These are phyloP conservation scores for Furnarius figulus DNA, from an alignment of 2,113 vertebrate species.

Conservation along the genomic window DNA sequence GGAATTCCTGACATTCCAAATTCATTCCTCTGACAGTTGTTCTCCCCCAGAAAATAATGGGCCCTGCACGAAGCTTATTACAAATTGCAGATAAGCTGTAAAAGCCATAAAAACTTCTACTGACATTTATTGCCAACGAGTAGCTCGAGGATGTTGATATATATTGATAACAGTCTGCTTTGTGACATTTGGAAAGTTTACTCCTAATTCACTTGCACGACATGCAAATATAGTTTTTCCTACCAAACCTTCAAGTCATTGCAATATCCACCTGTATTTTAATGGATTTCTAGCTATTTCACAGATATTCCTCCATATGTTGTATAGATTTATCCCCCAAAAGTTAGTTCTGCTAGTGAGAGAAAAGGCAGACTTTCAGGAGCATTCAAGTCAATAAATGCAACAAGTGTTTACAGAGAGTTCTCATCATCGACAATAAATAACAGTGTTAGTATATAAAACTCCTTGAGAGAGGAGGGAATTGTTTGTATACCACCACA, in stretches of 20 bases:
- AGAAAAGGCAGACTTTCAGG: neutral
- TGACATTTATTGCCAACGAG: conserved; percentile 74
- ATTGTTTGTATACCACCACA: neutral
- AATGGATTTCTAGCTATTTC: neutral
- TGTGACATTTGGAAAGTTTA: conserved; percentile 77
- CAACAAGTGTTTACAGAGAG: neutral
- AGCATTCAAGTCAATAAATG: neutral
- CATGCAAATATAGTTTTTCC: conserved; percentile 26
- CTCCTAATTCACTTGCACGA: conserved; percentile 67
- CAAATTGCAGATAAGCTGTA: conserved; percentile 70
- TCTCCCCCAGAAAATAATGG: conserved; percentile 64
- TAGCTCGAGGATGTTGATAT: conserved; percentile 76
- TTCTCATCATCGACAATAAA: neutral
- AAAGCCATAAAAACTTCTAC: conserved; percentile 69
- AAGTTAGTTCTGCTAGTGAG: neutral
- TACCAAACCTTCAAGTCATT: neutral
- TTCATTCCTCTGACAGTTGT: conserved; percentile 68
- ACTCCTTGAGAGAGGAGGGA: neutral
- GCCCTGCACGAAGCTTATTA: conserved; percentile 61
- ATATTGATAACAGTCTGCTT: conserved; percentile 74
- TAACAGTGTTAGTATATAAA: neutral
- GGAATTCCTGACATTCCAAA: conserved; percentile 75
- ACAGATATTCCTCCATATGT: neutral
- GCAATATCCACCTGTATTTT: neutral
- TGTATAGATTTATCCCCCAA: neutral